These are phyloP conservation scores for Varecia variegata DNA, from an alignment of 2,797 vertebrate species.

Conservation along the genomic window DNA sequence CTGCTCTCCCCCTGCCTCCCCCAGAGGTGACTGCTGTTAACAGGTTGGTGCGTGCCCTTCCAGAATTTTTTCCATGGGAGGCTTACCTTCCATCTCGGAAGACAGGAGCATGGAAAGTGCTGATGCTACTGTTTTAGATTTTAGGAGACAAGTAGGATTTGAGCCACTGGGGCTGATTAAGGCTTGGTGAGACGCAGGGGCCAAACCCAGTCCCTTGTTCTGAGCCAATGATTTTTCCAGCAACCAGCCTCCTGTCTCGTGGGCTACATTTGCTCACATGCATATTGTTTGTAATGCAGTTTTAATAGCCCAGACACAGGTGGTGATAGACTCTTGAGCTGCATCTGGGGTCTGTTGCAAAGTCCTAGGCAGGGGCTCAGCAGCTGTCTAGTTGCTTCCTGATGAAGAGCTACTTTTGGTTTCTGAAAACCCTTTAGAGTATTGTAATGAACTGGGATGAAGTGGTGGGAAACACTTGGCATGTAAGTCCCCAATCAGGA, in stretches of 20 bases:
- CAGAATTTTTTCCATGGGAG: not conserved
- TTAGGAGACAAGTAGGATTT: constrained; percentile 15
- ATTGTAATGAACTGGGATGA: not conserved
- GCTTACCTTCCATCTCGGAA: not conserved
- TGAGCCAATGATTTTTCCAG: constrained; percentile 57
- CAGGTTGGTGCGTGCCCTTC: not conserved
- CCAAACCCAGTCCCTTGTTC: not conserved
- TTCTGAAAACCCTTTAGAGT: not conserved
- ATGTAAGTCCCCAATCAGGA: not conserved
- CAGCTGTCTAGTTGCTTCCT: not conserved
- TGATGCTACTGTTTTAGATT: not conserved
- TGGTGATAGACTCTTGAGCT: not conserved
- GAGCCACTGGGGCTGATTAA: not conserved
- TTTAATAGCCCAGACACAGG: constrained; percentile 33
- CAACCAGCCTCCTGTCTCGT: constrained; percentile 7
- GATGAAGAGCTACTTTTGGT: not conserved
- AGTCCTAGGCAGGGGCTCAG: not conserved
- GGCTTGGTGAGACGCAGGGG: not conserved
- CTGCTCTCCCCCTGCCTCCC: not conserved
- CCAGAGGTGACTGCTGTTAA: not conserved
- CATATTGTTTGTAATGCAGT: constrained; percentile 21
- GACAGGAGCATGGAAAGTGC: not conserved
- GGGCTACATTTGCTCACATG: constrained; percentile 17
- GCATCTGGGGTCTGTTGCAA: not conserved
- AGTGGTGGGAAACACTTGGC: not conserved